Conservation (phyloP, 2,113 vertebrate genomes). For the Odocoileus virginianus region DNA sequence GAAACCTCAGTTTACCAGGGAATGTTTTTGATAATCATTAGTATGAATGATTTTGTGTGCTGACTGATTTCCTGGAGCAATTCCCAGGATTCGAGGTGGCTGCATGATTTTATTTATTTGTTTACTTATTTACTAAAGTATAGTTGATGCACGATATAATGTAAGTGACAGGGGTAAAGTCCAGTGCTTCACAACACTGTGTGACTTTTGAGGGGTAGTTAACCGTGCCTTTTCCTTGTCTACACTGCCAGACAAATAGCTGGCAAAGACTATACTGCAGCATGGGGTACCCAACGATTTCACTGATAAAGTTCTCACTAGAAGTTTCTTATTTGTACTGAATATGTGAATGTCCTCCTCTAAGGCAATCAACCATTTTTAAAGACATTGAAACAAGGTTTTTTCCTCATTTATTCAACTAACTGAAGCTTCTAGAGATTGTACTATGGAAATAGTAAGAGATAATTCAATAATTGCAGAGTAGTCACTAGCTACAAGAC, state of each 20-base stretch:
- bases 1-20: neutral
- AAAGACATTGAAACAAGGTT: neutral
- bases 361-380: neutral
- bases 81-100: neutral
- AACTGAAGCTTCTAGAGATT: neutral
- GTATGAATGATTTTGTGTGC: neutral
- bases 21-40: neutral
- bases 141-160: neutral
- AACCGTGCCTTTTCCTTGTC: neutral
- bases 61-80: neutral
- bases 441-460: neutral
- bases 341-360: neutral
- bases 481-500: neutral
- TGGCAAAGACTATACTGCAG: neutral
- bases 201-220: neutral
- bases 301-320: neutral
- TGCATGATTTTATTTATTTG: neutral
- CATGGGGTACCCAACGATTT: neutral
- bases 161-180: neutral
- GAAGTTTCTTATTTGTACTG: neutral
- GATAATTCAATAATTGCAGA: neutral
- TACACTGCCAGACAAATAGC: neutral
- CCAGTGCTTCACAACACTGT: neutral
- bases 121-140: neutral
- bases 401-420: neutral